phyloP scores from a whole-genome alignment of 2,113 vertebrate species.

The Trichomycterus rosablanca region DNA sequence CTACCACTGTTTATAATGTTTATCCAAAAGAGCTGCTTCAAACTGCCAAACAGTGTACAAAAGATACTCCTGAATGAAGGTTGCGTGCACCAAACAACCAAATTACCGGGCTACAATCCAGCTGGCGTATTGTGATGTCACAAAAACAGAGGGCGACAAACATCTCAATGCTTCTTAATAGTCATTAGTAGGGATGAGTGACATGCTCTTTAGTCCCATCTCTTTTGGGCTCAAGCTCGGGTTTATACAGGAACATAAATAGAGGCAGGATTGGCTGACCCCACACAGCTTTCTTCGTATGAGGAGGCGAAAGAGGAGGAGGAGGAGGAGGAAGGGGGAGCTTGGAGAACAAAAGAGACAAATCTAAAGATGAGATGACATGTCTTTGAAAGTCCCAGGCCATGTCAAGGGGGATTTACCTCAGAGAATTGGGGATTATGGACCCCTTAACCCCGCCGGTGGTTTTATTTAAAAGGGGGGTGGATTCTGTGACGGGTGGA shows the following conservation, averaged over 20 bases:
- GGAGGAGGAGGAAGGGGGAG: conserved; percentile 18
- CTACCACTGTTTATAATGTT: too few species aligned
- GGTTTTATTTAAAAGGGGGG: conserved; percentile 62
- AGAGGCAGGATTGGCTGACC: conserved; percentile 66
- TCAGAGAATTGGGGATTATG: conserved; percentile 63
- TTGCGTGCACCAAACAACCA: too few species aligned
- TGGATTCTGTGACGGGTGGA: too few species aligned
- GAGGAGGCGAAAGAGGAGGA: conserved; percentile 5
- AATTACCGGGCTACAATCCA: too few species aligned
- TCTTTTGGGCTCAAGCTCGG: conserved; percentile 52
- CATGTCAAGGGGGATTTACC: conserved; percentile 60
- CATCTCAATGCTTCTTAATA: conserved; percentile 51
- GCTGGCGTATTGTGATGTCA: too few species aligned
- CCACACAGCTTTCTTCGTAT: conserved; percentile 36
- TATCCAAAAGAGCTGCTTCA: too few species aligned
- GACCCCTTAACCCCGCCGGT: conserved; percentile 58
- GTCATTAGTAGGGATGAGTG: conserved; percentile 27
- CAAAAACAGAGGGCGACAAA: too few species aligned
- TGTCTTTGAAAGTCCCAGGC: conserved; percentile 53
- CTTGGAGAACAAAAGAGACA: conserved; percentile 67
- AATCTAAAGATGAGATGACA: conserved; percentile 68
- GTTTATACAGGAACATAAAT: conserved; percentile 74
- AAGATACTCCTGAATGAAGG: too few species aligned
- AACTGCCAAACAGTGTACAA: too few species aligned
- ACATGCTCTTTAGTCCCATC: conserved; percentile 23